These are phyloP conservation scores for Armadillidium nasatum DNA, from an alignment of 1,140 invertebrate species.

Conservation along the genomic window DNA sequence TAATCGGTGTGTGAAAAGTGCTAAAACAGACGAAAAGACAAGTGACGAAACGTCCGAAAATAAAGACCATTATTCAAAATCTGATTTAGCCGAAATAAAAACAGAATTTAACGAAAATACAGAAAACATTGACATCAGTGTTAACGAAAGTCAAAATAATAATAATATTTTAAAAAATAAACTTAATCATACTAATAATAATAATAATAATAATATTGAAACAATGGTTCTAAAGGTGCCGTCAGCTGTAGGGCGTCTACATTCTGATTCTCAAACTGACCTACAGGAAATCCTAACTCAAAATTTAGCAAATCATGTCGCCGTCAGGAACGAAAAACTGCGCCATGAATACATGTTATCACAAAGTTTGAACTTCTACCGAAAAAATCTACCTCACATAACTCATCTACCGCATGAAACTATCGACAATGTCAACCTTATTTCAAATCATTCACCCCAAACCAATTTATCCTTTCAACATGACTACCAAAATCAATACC, in stretches of 20 bases:
- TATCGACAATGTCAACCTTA: background rate
- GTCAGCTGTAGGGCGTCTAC: constrained; percentile 30
- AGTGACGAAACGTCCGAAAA: too few relatives aligned
- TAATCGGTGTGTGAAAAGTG: background rate
- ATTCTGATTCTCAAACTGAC: constrained; percentile 24
- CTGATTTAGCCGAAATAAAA: too few relatives aligned
- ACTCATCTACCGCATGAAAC: background rate
- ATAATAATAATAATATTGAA: background rate
- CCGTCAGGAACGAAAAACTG: constrained; percentile 34
- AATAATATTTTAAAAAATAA: background rate
- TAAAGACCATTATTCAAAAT: too few relatives aligned
- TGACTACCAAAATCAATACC: too few relatives aligned
- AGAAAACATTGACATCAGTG: too few relatives aligned
- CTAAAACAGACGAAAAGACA: background rate
- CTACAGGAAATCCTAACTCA: constrained; percentile 38
- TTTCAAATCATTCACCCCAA: too few relatives aligned
- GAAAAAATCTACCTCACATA: constrained; percentile 14
- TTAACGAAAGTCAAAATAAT: too few relatives aligned
- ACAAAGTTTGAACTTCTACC: constrained; percentile 7
- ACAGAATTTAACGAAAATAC: too few relatives aligned
- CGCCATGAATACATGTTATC: background rate
- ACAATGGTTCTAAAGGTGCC: constrained; percentile 34
- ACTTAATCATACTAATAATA: background rate
- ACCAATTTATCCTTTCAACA: too few relatives aligned
- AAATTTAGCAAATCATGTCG: constrained; percentile 35